Conservation (phyloP, 2,797 vertebrate species). For the Sebastiscus tertius region DNA sequence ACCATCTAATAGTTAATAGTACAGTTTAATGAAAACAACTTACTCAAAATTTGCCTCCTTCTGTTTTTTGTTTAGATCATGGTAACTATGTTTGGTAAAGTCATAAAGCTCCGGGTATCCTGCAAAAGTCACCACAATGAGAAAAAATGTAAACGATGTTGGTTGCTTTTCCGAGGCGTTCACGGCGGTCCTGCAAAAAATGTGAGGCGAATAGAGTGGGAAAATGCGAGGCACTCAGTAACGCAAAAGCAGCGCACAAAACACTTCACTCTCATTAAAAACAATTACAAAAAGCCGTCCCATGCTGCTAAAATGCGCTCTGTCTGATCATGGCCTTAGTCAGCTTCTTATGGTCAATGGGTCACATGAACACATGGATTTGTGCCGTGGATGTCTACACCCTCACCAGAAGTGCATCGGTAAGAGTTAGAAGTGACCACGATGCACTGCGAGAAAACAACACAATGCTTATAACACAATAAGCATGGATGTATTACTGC, state of each 20-base stretch:
- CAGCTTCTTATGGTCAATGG: neutral
- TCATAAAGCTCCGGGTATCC: fast-evolving
- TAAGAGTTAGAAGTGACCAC: neutral
- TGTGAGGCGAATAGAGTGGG: neutral
- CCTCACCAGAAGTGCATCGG: neutral
- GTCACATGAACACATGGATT: neutral
- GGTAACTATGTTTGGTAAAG: fast-evolving
- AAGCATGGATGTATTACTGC: neutral
- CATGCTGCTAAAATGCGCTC: too few relatives aligned
- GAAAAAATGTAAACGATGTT: too few relatives aligned
- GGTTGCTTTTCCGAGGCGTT: neutral
- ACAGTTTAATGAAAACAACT: neutral
- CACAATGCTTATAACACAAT: neutral
- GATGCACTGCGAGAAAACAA: neutral
- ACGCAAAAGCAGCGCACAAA: neutral
- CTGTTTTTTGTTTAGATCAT: fast-evolving
- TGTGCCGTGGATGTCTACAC: neutral
- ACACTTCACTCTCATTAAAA: neutral
- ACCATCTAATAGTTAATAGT: neutral
- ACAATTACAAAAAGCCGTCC: neutral
- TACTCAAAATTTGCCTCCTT: too few relatives aligned
- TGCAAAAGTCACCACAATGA: neutral
- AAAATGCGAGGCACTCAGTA: neutral
- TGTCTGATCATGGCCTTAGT: neutral
- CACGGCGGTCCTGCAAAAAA: neutral